phyloP scores from a whole-genome alignment of 2,888 invertebrate genomes.

The Xanthorhoe spadicearia region DNA sequence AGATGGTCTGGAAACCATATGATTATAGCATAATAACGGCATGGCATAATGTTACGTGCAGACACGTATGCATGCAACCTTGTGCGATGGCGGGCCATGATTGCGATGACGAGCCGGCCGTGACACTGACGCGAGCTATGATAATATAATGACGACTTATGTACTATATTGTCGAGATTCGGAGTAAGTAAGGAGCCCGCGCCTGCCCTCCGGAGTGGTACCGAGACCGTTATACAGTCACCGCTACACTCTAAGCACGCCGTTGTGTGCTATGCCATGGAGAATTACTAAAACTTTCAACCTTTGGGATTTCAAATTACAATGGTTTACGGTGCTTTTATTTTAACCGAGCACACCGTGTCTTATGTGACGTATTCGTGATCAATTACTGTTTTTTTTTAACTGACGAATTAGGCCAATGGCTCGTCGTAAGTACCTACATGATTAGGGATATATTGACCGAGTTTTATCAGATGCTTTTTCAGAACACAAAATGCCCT shows the following conservation, averaged over 20 bases:
- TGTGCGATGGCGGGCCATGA: conserved; percentile 69
- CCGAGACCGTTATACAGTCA: conserved; percentile 78
- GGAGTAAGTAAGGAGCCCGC: conserved; percentile 57
- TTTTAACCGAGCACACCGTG: conserved; percentile 35
- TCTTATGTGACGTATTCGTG: conserved; percentile 12
- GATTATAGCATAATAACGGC: conserved; percentile 51
- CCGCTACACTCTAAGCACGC: conserved; percentile 65
- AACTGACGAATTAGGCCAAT: background rate
- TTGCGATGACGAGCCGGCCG: conserved; percentile 73
- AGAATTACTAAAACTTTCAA: conserved; percentile 60
- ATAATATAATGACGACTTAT: conserved; percentile 74
- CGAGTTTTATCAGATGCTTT: background rate
- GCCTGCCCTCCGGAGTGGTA: conserved; percentile 69
- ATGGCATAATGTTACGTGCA: conserved; percentile 70
- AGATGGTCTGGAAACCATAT: conserved; percentile 48
- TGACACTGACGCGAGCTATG: conserved; percentile 77
- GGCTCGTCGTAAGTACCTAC: background rate
- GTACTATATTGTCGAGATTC: conserved; percentile 59
- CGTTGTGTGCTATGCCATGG: conserved; percentile 47
- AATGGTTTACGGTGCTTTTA: conserved; percentile 50
- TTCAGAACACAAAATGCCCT: background rate
- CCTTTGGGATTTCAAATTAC: conserved; percentile 61
- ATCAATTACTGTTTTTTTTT: conserved; percentile 8
- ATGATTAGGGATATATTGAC: background rate
- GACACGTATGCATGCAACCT: conserved; percentile 75